Evolutionary conservation across 2,797 vertebrate genomes (phyloP).

Genomic region (Sparidentex hasta): DNA sequence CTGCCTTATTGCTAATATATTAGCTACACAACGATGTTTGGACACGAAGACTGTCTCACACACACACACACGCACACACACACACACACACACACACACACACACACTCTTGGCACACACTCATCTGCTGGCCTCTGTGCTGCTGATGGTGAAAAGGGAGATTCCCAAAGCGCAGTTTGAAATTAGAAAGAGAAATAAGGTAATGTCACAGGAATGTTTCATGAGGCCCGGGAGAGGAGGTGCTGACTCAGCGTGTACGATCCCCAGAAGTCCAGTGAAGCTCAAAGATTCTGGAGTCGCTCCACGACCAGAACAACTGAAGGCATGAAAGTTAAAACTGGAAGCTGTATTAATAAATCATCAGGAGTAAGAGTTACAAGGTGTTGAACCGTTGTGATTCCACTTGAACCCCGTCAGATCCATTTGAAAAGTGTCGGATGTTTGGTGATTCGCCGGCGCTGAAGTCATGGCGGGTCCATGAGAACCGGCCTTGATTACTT

Average conservation of each 20-base stretch:
- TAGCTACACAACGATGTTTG: constrained; percentile 3
- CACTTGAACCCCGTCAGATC: constrained; percentile 28
- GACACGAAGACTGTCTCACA: neutral
- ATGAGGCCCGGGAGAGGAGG: constrained; percentile 37
- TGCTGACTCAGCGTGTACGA: constrained; percentile 49
- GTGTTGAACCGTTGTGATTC: constrained; percentile 17
- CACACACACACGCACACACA: neutral
- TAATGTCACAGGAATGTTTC: constrained; percentile 64
- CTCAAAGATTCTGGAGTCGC: constrained; percentile 38
- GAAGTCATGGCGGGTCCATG: constrained; percentile 55
- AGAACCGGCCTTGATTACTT: constrained; percentile 43
- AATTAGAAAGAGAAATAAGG: constrained; percentile 59
- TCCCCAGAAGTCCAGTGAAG: constrained; percentile 45
- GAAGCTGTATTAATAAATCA: neutral
- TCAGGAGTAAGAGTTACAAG: constrained; percentile 1
- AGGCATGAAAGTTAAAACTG: neutral
- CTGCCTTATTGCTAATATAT: neutral
- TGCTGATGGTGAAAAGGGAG: constrained; percentile 54
- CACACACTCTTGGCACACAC: constrained; percentile 10
- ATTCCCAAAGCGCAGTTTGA: constrained; percentile 50
- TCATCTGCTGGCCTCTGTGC: constrained; percentile 23
- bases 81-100: neutral
- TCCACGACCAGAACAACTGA: constrained; percentile 13
- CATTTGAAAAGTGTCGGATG: constrained; percentile 17
- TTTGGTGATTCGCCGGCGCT: constrained; percentile 26